Conservation (phyloP, 2,797 vertebrate species). For the Cryptoprocta ferox region DNA sequence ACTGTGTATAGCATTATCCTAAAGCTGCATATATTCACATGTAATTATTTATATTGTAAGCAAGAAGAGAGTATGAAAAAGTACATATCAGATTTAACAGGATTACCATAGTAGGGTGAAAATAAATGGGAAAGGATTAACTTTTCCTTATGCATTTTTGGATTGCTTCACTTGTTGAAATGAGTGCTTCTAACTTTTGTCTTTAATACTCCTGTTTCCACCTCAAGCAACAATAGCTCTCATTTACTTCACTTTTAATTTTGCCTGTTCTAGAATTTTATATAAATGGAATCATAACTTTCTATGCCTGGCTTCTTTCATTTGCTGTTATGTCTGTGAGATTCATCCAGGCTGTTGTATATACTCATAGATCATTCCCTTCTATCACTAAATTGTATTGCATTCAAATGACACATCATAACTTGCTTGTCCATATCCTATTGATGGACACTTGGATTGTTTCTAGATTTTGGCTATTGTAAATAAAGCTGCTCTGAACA, state of each 20-base stretch:
- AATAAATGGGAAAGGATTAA: not conserved
- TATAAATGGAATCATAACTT: not conserved
- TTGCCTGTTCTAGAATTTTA: constrained; percentile 23
- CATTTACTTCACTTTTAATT: constrained; percentile 29
- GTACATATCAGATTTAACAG: not conserved
- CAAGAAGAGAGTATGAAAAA: not conserved
- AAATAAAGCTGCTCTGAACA: constrained; percentile 27
- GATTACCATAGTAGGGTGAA: not conserved
- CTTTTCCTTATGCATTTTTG: not conserved
- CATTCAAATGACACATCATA: not conserved
- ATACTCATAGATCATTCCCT: not conserved
- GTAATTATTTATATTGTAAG: not conserved
- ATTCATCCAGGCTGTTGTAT: not conserved
- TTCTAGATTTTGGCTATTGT: constrained; percentile 14
- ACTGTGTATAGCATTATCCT: not conserved
- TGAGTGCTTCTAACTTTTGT: not conserved
- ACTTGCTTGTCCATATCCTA: not conserved
- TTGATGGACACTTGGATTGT: not conserved
- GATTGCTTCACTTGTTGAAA: not conserved
- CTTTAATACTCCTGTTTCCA: not conserved
- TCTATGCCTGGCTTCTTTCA: not conserved
- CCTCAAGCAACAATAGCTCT: not conserved
- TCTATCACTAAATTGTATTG: not conserved
- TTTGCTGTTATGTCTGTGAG: not conserved
- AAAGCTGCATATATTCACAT: not conserved